Evolutionary conservation across 2,888 invertebrate genomes (phyloP).

Genomic region (Erebia epiphron): DNA sequence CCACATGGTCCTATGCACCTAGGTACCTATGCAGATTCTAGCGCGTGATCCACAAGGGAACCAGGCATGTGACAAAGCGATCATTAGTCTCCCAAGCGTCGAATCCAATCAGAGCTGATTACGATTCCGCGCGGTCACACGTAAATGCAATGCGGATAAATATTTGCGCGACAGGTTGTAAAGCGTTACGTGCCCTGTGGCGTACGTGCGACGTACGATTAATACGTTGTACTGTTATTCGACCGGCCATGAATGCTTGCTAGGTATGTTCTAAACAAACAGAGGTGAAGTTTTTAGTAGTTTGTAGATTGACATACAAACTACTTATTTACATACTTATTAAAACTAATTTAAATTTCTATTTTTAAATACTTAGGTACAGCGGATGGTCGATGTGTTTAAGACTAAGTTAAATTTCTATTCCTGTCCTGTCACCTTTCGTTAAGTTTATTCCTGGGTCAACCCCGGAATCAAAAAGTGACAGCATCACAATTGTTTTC

Average conservation of each 20-base stretch:
- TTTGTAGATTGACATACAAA: not conserved
- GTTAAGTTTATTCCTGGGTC: too few species aligned
- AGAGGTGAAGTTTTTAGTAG: not conserved
- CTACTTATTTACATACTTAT: not conserved
- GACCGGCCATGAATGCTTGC: conserved; percentile 51
- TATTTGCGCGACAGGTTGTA: conserved; percentile 80
- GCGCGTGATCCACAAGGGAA: conserved; percentile 11
- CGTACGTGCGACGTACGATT: conserved; percentile 48
- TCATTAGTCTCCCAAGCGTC: conserved; percentile 46
- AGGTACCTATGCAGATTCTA: conserved; percentile 16
- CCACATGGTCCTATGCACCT: too few species aligned
- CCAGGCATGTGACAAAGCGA: conserved; percentile 36
- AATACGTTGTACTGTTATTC: conserved; percentile 72
- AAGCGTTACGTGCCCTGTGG: conserved; percentile 64
- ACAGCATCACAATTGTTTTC: too few species aligned
- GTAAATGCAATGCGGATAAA: conserved; percentile 79
- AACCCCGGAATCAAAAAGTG: too few species aligned
- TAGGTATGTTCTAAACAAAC: conserved; percentile 34
- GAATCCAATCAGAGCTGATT: conserved; percentile 73
- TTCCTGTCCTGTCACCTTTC: too few species aligned
- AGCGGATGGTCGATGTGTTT: too few species aligned
- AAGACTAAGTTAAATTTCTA: too few species aligned
- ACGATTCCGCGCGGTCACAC: conserved; percentile 74
- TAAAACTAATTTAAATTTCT: too few species aligned
- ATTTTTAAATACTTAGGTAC: too few species aligned